These are phyloP conservation scores for Orussus abietinus DNA, from an alignment of 1,140 invertebrate species.

Conservation along the genomic window DNA sequence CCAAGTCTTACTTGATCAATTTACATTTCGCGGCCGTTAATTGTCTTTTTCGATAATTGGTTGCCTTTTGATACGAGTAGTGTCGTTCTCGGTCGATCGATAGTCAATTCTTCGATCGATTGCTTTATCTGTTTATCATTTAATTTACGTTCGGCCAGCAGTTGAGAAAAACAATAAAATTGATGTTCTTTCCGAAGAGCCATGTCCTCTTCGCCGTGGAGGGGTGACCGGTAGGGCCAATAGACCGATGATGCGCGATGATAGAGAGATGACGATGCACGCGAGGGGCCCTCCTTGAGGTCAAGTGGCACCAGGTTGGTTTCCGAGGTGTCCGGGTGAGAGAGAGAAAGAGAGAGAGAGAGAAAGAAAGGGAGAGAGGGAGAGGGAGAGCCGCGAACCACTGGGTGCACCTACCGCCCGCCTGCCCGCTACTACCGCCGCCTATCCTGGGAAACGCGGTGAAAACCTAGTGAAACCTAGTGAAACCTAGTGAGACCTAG, in stretches of 20 bases:
- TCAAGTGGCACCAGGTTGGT: slow-evolving; percentile 46
- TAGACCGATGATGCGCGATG: slow-evolving; percentile 51
- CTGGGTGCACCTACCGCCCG: slow-evolving; percentile 31
- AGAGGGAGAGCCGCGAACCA: too few species aligned
- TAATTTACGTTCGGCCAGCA: slow-evolving; percentile 49
- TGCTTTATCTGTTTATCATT: slow-evolving; percentile 40
- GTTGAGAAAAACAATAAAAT: slow-evolving; percentile 47
- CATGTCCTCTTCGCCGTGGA: slow-evolving; percentile 56
- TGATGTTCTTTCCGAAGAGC: slow-evolving; percentile 58
- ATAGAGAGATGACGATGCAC: slow-evolving; percentile 47
- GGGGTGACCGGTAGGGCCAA: slow-evolving; percentile 52
- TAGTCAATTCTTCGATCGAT: slow-evolving; percentile 27
- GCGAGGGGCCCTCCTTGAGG: slow-evolving; percentile 42
- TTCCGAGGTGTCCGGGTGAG: slow-evolving; percentile 41
- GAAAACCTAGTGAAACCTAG: too few species aligned
- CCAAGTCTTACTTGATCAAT: slow-evolving; percentile 56
- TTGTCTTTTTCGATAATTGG: slow-evolving; percentile 43
- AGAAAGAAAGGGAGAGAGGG: too few species aligned
- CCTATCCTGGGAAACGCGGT: slow-evolving; percentile 33
- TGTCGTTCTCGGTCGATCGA: too few species aligned
- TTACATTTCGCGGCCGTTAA: too few species aligned
- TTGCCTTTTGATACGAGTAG: too few species aligned
- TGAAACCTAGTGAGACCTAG: slow-evolving; percentile 35
- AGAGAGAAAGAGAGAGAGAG: too few species aligned
- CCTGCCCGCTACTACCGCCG: slow-evolving; percentile 32